Base-by-base conservation (phyloP, 1,140 invertebrate species). In the Heliconius melpomene region DNA sequence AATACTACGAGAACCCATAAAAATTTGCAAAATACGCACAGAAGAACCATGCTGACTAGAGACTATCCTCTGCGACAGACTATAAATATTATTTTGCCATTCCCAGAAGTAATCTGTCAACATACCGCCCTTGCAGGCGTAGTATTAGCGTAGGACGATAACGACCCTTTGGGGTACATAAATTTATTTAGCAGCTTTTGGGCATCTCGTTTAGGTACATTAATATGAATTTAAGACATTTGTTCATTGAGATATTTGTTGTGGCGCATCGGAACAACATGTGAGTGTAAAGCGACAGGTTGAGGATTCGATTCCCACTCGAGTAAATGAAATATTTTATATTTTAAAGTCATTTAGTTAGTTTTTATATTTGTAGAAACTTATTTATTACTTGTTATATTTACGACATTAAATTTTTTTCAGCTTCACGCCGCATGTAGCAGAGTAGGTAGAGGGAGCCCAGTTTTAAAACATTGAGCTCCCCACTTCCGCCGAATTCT, bases 41-140 rank as follows among this genome's bases (percentile, higher is more conserved):
- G 1, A 66, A 29, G 1, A 1, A 66, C 13, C 23, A 66, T 29
- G 60, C 23, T 66, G 60, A 66, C 23, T 66, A 6, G 50, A 20
- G 50, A 9, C 26, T 23, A 29, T 7, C 60, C 13, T 23, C 5
- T 16, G 26, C 6, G 60, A 29, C 26, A 11, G 23, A 26, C 60
- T 66, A 66, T 66, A 66, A 66, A 66, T 66, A 66, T 66, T 66
- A 66, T 66, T 66, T 66, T 29, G 11, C 26, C 60, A 29, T 26
- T 66, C 60, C 60, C 60, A 66, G 26, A 66, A 66, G 60, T 9
- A 66, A 66, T 66, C 60, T 66, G 60, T 66, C 60, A 66, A 66
- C 60, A 66, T 7, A 60, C 54, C 2, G n/a, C 54, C 54, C n/a
- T 60, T 60, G 23, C 13, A 66, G 26, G 60, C 60, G 60, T 66